Base-by-base conservation (phyloP, 2,113 vertebrate genomes). In the Pipra filicauda region DNA sequence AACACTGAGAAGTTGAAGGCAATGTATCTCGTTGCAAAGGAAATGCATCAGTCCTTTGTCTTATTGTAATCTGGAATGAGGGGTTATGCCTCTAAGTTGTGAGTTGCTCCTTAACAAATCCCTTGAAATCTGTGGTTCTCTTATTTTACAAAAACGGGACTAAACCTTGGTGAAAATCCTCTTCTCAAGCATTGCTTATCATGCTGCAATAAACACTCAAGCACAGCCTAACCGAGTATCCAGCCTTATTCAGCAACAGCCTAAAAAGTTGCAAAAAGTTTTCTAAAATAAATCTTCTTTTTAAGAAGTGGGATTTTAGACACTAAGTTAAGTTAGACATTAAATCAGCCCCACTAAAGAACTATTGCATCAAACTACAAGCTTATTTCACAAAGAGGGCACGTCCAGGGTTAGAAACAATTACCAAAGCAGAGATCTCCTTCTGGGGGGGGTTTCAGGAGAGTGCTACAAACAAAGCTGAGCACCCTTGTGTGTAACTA, bases 401-500 rank as follows among this genome's bases (percentile, higher is more conserved):
- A 21, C 0, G 0, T 33, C 28, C 1, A 1, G 10, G 5, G 6
- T 66, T 54, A 86, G 54, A 72, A 88, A 49, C 8, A 66, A 39
- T 55, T 61, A 64, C 22, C 48, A 65, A 72, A 49, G n/a, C 48
- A 11, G 44, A 52, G 44, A 24, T 52, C 24, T 72, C 2, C 1
- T 66, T 61, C 59, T 9, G 12, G 7, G 26, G 14, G 23, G 33
- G 31, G 49, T 59, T 70, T 15, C 41, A 70, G 26, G 7, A 30
- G 14, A n/a, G 9, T 4, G 4, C 31, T 39, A 20, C 43, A 75
- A 39, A 35, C 8, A 30, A 51, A 76, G 64, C 21, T 48, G 54
- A 72, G 64, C 6, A 4, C 9, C 18, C 52, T n/a, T 27, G 35
- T 11, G 27, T 51, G 22, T 22, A 43, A 59, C 6, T 21, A 22